Percentiles rank a stretch among this genome's conserved stretches.
Evolutionary conservation across 2,113 vertebrate species (phyloP).

Genomic region (Xenus cinereus): DNA sequence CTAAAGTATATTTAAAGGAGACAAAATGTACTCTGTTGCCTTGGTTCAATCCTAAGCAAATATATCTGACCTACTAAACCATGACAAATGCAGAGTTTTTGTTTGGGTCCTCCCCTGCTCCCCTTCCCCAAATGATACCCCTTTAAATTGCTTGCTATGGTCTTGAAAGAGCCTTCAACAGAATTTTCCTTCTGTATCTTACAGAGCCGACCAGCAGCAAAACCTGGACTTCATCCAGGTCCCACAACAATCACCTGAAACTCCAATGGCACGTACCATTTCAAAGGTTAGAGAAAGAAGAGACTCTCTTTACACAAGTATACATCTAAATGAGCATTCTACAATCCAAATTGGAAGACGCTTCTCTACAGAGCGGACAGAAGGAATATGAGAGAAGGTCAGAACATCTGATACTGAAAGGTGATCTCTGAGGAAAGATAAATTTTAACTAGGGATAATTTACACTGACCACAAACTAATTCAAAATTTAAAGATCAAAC

Average conservation of each 20-base stretch:
- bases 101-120: background rate
- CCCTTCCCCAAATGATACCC: background rate
- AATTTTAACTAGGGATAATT: background rate
- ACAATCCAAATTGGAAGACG: background rate
- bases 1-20: background rate
- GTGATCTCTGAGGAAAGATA: background rate
- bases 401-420: background rate
- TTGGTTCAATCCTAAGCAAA: background rate
- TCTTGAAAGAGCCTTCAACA: background rate
- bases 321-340: background rate
- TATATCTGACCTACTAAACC: background rate
- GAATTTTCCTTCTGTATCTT: background rate
- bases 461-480: background rate
- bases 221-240: background rate
- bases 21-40: background rate
- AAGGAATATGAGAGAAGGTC: background rate
- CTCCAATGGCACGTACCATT: background rate
- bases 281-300: background rate
- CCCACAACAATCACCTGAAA: background rate
- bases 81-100: background rate
- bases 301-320: background rate
- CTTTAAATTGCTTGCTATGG: background rate
- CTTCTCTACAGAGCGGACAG: background rate
- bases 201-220: background rate
- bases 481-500: background rate